Evolutionary conservation across 1,140 invertebrate genomes (phyloP), one percentile per base, ranked within the genome.

Genomic region (Cydia splendana): DNA sequence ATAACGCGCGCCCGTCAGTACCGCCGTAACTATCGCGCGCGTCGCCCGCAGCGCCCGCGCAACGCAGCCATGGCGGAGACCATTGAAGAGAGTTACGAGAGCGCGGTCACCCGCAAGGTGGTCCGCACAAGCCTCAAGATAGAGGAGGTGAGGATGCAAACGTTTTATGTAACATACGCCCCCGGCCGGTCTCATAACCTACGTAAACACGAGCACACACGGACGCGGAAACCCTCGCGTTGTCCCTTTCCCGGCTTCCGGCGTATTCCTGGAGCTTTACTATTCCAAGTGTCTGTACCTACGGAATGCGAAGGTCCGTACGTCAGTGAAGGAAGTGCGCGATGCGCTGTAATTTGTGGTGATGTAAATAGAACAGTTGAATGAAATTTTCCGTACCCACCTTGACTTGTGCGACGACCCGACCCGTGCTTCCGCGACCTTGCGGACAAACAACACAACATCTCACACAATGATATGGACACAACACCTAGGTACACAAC

Each of bases 51-150:
- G 87, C 85, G 83, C 80, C 84, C 87, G 87, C 87, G 89, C 81
- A 78, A 84, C 85, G 85, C 85, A 87, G 88, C 89, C 90, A 94
- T 94, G 93, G 92, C 92, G 91, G 93, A 94, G 91, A 94, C 94
- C 77, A 93, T 94, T 88, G 94, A 94, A 86, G 94, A 94, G 84
- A 88, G 89, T 76, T 94, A 94, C 88, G 95, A 95, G 91, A 92
- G 85, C 83, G 94, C 94, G 79, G 94, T 94, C 84, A 95, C 94
- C 79, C 94, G 95, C 81, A 95, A 95, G 90, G 94, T 94, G 85
- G 93, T 95, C 77, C 94, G 94, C 87, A 95, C 94, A 82, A 95
- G 93, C 92, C 95, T 95, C 87, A 95, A 94, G 87, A 95, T 95
- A 89, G 94, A 95, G 93, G 95, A 95, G 94, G 95, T 95, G 93